Conservation (phyloP, 2,888 invertebrate genomes). For the Stomorhina lunata region DNA sequence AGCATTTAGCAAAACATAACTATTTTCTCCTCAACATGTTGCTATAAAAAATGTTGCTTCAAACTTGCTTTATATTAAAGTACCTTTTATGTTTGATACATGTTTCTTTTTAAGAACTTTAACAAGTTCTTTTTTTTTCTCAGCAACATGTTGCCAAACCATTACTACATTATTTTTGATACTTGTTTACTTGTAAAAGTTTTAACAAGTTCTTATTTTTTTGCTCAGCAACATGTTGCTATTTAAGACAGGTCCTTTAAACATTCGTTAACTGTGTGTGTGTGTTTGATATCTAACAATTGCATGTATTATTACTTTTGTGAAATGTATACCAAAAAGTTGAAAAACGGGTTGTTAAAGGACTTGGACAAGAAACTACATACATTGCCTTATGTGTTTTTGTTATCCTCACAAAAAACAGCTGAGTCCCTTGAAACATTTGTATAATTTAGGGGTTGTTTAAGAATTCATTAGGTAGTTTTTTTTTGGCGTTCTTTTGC, state of each 20-base stretch:
- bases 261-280: not conserved
- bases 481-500: not conserved
- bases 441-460: conserved; percentile 39
- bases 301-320: not conserved
- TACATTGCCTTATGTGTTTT: conserved; percentile 29
- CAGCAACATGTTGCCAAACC: not conserved
- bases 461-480: not conserved
- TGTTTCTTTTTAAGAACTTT: too few relatives aligned
- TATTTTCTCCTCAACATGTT: too few relatives aligned
- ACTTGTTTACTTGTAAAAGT: not conserved
- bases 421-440: conserved; percentile 36
- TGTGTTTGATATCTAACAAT: not conserved
- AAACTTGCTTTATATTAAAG: too few relatives aligned
- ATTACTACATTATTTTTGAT: not conserved
- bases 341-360: conserved; percentile 34
- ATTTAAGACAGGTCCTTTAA: not conserved
- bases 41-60: too few relatives aligned
- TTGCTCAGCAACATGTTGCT: conserved; percentile 16
- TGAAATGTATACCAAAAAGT: not conserved
- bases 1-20: too few relatives aligned
- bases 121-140: too few relatives aligned
- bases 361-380: conserved; percentile 2
- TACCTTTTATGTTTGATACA: too few relatives aligned
- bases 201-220: too few relatives aligned
- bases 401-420: conserved; percentile 33